Base-by-base conservation (phyloP, 2,113 vertebrate species). In the Mandrillus leucophaeus region DNA sequence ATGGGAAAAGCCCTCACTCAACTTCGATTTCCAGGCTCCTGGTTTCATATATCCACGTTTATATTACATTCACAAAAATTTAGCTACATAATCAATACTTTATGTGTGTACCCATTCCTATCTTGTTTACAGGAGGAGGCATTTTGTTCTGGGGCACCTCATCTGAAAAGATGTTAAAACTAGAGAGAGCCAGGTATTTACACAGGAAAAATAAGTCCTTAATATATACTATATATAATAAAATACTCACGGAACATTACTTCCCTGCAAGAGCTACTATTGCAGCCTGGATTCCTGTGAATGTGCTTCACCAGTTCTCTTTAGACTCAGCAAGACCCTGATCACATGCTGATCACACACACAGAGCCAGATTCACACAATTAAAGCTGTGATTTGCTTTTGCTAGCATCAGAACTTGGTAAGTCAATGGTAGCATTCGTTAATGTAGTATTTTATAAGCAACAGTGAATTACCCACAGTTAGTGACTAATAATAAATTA, bases 401-500 rank as follows among this genome's bases (percentile, higher is more conserved):
- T 61, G 17, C 72, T 96, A n/a, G 94, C 73, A 91, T 86, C 83
- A 90, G 93, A 97, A 96, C 94, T 92, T 66, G 90, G 81, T 95
- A 96, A 97, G 94, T 97, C 88, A 95, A 96, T 93, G 90, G 90
- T 84, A 96, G 64, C 59, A 85, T 88, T 90, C 88, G 84, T 93
- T 98, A 98, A 98, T 96, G 97, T 96, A 88, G 97, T 96, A 97
- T 98, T 98, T 98, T 98, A 98, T 96, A 98, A 97, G 88, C 81
- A 94, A 92, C 64, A 73, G 93, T 90, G 88, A 98, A 97, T 97
- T 97, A 96, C 64, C 93, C 88, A 1, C 75, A 57, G 92, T 97
- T 97, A 97, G 76, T 75, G 93, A 96, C 88, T 97, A 98, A 96
- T 87, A 88, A 97, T 97, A 97, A 96, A 97, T 96, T 95, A 97